Conservation (phyloP, 2,888 invertebrate genomes). For the Cerastoderma edule region DNA sequence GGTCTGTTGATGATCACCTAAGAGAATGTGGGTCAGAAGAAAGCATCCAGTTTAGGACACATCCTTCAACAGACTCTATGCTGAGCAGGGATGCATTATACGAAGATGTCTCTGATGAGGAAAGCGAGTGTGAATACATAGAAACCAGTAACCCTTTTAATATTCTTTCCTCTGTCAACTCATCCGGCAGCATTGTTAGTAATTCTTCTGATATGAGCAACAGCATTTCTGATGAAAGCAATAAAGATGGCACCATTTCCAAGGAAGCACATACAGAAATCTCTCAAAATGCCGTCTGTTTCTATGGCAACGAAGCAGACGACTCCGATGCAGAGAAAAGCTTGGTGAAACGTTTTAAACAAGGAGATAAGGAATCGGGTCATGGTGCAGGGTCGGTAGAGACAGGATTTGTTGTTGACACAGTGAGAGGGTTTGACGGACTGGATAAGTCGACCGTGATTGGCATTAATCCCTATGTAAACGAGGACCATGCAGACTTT, state of each 20-base stretch:
- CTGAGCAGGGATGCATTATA: constrained; percentile 24
- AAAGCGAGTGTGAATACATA: constrained; percentile 30
- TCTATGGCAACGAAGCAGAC: constrained; percentile 13
- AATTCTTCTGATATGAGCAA: not conserved
- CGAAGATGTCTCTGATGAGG: constrained; percentile 34
- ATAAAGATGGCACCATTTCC: constrained; percentile 25
- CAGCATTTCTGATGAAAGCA: not conserved
- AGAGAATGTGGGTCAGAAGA: constrained; percentile 41
- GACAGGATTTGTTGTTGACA: constrained; percentile 62
- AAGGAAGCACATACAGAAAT: constrained; percentile 27
- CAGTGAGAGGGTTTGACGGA: constrained; percentile 74
- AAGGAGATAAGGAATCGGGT: not conserved
- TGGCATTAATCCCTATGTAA: constrained; percentile 72
- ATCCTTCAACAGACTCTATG: not conserved
- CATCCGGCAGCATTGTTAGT: constrained; percentile 17
- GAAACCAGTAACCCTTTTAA: constrained; percentile 48
- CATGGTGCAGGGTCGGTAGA: constrained; percentile 19
- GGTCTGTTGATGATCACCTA: constrained; percentile 51
- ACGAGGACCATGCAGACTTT: constrained; percentile 73
- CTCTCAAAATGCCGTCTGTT: not conserved
- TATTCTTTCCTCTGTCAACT: constrained; percentile 25
- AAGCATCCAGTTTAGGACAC: not conserved
- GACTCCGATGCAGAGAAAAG: not conserved
- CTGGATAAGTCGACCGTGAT: constrained; percentile 71
- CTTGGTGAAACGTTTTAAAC: not conserved